Evolutionary conservation across 2,113 vertebrate species (phyloP).

Genomic region (Pterocles orientalis): DNA sequence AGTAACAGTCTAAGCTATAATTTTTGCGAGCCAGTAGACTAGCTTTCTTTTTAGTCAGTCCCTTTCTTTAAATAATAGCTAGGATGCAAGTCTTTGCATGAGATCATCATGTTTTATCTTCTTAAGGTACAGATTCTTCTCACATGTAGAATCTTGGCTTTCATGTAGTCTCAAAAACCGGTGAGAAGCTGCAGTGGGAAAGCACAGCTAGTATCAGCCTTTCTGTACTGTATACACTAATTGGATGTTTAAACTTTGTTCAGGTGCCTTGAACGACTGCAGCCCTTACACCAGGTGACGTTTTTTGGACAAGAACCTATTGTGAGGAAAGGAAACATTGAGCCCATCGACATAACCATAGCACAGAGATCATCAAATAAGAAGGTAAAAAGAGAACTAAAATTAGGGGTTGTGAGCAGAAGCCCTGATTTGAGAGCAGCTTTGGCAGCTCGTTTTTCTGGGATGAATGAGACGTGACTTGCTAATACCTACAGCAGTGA

Average conservation of each 20-base stretch:
- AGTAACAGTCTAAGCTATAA: neutral
- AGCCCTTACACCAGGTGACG: conserved; percentile 86
- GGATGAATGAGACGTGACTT: neutral
- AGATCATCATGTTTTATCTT: neutral
- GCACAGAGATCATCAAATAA: conserved; percentile 91
- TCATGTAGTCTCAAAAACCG: neutral
- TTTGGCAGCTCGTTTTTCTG: neutral
- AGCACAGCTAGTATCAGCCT: neutral
- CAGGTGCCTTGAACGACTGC: conserved; percentile 88
- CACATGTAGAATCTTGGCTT: neutral
- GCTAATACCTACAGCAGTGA: neutral
- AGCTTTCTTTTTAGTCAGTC: neutral
- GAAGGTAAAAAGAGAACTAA: conserved; percentile 80
- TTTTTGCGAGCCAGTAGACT: neutral
- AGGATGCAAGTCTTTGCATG: neutral
- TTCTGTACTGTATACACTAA: neutral
- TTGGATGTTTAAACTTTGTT: neutral
- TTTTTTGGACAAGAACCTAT: conserved; percentile 84
- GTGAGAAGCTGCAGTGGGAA: neutral
- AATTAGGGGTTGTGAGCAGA: neutral
- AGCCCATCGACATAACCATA: conserved; percentile 85
- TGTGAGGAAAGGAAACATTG: conserved; percentile 87
- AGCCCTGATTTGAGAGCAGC: neutral
- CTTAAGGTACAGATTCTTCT: neutral
- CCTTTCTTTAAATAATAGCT: neutral